phyloP scores from a whole-genome alignment of 2,888 invertebrate species.

The Mimumesa dahlbomi region DNA sequence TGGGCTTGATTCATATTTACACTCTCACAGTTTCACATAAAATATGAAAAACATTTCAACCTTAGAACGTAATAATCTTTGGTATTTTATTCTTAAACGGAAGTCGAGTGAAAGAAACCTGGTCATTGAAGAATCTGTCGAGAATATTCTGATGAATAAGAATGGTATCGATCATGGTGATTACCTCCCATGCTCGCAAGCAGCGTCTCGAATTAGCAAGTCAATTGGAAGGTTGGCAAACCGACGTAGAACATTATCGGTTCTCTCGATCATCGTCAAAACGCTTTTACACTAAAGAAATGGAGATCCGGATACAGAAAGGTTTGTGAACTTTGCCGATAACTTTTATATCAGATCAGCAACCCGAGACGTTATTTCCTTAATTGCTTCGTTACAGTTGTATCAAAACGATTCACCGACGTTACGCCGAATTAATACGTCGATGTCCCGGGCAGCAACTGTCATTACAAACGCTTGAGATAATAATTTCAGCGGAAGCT shows the following conservation, averaged over 20 bases:
- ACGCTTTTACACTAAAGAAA: neutral
- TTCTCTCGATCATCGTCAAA: slow-evolving; percentile 29
- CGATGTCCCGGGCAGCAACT: too few relatives aligned
- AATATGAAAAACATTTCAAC: too few relatives aligned
- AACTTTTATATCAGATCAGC: neutral
- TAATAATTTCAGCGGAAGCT: too few relatives aligned
- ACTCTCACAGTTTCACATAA: too few relatives aligned
- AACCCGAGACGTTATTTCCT: neutral
- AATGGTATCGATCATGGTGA: slow-evolving; percentile 7
- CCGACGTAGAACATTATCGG: neutral
- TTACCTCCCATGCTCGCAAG: neutral
- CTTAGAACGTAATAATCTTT: too few relatives aligned
- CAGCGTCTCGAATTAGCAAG: slow-evolving; percentile 27
- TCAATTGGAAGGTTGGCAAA: slow-evolving; percentile 22
- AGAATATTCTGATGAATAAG: slow-evolving; percentile 30
- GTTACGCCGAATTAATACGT: too few relatives aligned
- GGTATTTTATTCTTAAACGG: neutral
- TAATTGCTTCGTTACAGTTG: neutral
- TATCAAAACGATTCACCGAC: neutral
- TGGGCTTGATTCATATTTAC: too few relatives aligned
- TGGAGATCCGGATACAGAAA: neutral
- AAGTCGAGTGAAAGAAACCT: neutral
- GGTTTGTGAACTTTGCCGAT: neutral
- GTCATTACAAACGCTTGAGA: too few relatives aligned
- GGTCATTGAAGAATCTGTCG: slow-evolving; percentile 9